Conservation (phyloP, 2,797 vertebrate species). For the Podarcis lilfordi region DNA sequence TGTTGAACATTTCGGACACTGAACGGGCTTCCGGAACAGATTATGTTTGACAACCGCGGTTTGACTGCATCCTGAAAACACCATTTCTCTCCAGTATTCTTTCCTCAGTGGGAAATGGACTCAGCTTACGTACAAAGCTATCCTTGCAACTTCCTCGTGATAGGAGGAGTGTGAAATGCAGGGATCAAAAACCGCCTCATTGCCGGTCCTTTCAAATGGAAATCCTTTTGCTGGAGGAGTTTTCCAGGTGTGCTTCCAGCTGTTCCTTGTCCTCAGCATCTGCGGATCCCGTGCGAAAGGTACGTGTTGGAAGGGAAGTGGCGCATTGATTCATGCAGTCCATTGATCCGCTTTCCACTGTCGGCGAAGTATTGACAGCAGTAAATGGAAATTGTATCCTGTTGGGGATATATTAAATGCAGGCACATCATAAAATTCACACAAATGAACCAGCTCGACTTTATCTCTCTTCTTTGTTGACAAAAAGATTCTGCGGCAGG, state of each 20-base stretch:
- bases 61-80: too few species aligned
- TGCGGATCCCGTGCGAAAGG: background rate
- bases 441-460: constrained; percentile 28
- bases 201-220: background rate
- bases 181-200: background rate
- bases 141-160: too few species aligned
- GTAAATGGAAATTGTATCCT: background rate
- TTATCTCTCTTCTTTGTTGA: constrained; percentile 61
- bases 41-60: too few species aligned
- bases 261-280: background rate
- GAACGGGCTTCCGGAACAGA: too few species aligned
- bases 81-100: background rate
- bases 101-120: background rate
- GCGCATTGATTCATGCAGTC: background rate
- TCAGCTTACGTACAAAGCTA: background rate
- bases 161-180: background rate
- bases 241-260: background rate
- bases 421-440: constrained; percentile 13
- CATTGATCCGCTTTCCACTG: background rate
- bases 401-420: background rate
- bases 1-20: too few species aligned
- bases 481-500: constrained; percentile 44
- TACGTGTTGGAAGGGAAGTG: background rate
- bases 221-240: background rate
- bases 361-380: background rate